Evolutionary conservation across 2,113 vertebrate species (phyloP).

Genomic region (Muntiacus reevesi): DNA sequence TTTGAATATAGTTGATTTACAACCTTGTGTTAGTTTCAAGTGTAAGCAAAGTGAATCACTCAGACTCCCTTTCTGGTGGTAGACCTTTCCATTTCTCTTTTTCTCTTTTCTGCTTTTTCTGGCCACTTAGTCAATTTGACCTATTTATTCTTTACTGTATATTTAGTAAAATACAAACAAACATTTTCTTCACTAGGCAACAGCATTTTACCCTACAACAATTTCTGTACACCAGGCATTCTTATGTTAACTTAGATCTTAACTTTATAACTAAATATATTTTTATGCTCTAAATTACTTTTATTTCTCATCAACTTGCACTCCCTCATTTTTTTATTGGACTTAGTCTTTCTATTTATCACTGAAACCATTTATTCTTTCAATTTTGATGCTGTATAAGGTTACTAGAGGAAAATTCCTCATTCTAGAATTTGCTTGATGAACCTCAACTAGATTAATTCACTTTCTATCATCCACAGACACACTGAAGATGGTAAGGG

Average conservation of each 20-base stretch:
- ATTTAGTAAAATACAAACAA: not conserved
- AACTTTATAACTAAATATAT: not conserved
- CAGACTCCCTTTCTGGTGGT: not conserved
- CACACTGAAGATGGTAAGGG: not conserved
- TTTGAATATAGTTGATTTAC: not conserved
- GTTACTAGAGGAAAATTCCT: not conserved
- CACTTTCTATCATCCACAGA: not conserved
- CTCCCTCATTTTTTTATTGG: not conserved
- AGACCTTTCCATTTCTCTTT: not conserved
- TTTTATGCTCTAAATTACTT: not conserved
- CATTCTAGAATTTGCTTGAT: not conserved
- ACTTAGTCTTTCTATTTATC: not conserved
- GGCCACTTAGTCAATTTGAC: not conserved
- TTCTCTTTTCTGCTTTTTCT: accelerated
- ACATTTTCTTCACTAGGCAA: not conserved
- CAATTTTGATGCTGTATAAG: not conserved
- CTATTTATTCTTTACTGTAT: not conserved
- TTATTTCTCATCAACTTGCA: not conserved
- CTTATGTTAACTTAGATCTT: not conserved
- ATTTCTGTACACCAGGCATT: not conserved
- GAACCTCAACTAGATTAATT: not conserved
- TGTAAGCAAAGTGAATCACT: not conserved
- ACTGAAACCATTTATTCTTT: not conserved
- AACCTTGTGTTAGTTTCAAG: not conserved
- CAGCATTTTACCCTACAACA: not conserved